Evolutionary conservation across 2,113 vertebrate genomes (phyloP), one percentile per base, ranked within the genome.

Genomic region (Hippocampus comes): DNA sequence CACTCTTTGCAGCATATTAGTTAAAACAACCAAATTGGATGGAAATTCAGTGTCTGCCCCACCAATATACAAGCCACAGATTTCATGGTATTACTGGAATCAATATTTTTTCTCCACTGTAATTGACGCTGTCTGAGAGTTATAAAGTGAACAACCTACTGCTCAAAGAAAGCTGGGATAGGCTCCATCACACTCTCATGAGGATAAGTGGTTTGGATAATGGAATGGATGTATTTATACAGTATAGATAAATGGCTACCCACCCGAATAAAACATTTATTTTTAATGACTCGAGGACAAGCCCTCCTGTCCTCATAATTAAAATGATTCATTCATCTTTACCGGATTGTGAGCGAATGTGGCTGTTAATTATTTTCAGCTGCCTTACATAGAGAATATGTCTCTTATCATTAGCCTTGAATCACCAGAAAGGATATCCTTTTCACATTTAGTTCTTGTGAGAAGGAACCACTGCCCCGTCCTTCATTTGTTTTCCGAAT

Each of bases 311-410:
- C 34, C 30, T 71, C 56, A 77, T 78, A 72, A 78, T 61, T 61
- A 30, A 81, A 56, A 74, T 81, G 71, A 81, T 60, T 78, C 34
- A 38, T 38, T 38, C 51, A 75, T 73, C 41, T 75, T 76, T 70
- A 70, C 56, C 57, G 38, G 41, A 42, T 53, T 30, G 38, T 56
- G 68, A 25, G 56, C 14, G 30, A 61, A 74, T 71, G 53, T 55
- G 21, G 43, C 61, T 68, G 14, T 70, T 65, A 71, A 41, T 75
- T 76, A 72, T 65, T 67, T 73, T 4, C 70, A 56, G 15, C 43
- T 49, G n/a, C 60, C 38, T 23, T 23, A 63, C 18, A 67, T 57
- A 70, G 66, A 59, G 49, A 25, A n/a, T 60, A 61, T 43, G 63
- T 70, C 34, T 66, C 76, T 72, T 57, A 73, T 67, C 60, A 11